Percentiles rank a stretch among this genome's conserved stretches.
Conservation (phyloP, 1,140 invertebrate genomes). For the Bacillus rossius region DNA sequence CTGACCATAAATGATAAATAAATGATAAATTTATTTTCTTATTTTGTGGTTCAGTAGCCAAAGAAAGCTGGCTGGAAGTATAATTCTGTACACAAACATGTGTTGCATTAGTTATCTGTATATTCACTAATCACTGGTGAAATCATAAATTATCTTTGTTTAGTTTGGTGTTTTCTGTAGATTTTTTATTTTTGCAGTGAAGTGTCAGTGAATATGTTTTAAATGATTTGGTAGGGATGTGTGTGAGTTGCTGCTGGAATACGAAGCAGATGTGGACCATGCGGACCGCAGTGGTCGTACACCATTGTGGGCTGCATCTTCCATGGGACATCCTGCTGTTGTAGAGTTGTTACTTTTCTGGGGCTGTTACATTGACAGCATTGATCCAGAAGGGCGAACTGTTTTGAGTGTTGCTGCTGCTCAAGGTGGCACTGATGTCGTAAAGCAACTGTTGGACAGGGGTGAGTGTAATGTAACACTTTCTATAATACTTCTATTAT, state of each 20-base stretch:
- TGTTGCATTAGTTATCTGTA: background rate
- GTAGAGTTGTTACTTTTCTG: conserved; percentile 78
- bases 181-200: background rate
- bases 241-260: conserved; percentile 77
- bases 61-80: no score
- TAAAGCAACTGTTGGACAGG: conserved; percentile 80
- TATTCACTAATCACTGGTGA: background rate
- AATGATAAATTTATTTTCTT: no score
- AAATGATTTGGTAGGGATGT: conserved; percentile 50
- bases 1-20: no score
- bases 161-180: background rate
- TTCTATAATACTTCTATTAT: background rate
- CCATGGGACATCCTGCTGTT: conserved; percentile 77
- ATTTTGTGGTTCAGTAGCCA: no score
- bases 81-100: no score
- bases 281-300: conserved; percentile 71
- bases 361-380: conserved; percentile 85
- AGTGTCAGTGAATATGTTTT: background rate
- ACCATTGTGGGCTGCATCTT: conserved; percentile 76
- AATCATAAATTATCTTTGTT: background rate
- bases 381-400: conserved; percentile 87
- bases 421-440: conserved; percentile 77
- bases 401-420: conserved; percentile 82
- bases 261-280: conserved; percentile 82
- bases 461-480: conserved; percentile 34